Conservation (phyloP, 2,113 vertebrate genomes). For the Seriola dumerili region DNA sequence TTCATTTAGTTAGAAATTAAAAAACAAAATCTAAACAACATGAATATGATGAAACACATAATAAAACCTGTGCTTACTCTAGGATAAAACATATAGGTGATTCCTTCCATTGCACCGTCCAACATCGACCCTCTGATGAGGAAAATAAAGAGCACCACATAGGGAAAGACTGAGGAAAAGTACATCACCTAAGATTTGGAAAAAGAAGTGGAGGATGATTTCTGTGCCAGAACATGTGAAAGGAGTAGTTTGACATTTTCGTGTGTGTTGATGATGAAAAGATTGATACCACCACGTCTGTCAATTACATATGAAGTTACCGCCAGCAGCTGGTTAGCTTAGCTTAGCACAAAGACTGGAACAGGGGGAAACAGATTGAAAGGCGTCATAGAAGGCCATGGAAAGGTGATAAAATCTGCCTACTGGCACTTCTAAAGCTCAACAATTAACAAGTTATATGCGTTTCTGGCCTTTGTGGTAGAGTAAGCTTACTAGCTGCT, state of each 20-base stretch:
- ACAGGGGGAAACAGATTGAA: background rate
- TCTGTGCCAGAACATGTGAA: background rate
- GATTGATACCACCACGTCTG: background rate
- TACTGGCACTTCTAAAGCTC: background rate
- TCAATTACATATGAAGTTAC: background rate
- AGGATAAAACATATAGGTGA: constrained; percentile 85
- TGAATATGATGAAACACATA: background rate
- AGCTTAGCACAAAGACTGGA: background rate
- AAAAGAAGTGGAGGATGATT: constrained; percentile 5
- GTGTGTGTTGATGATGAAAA: background rate
- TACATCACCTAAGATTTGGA: constrained; percentile 82
- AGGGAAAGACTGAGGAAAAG: constrained; percentile 86
- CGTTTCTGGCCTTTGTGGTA: background rate
- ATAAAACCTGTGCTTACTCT: constrained; percentile 77
- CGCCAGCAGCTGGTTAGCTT: background rate
- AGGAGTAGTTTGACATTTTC: background rate
- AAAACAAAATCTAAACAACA: background rate
- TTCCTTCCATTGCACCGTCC: constrained; percentile 86
- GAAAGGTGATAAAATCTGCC: background rate
- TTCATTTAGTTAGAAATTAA: background rate
- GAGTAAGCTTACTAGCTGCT: background rate
- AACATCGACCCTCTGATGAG: constrained; percentile 86
- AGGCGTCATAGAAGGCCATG: too few relatives aligned
- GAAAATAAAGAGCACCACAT: constrained; percentile 86
- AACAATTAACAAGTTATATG: background rate